These are phyloP conservation scores for Anthonomus grandis DNA, from an alignment of 1,140 invertebrate species.

Conservation along the genomic window DNA sequence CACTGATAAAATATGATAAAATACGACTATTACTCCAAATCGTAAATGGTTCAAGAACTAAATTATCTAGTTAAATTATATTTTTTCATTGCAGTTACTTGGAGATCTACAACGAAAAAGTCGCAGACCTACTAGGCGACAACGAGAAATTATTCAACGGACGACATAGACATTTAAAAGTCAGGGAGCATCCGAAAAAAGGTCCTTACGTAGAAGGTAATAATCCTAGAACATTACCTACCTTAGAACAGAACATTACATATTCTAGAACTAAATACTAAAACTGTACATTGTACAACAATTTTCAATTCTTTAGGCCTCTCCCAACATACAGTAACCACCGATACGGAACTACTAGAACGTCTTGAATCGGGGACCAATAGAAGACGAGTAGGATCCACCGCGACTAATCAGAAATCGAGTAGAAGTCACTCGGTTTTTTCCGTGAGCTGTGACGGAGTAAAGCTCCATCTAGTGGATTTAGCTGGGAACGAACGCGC, in stretches of 20 bases:
- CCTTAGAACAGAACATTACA: not conserved
- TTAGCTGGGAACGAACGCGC: slow-evolving; percentile 57
- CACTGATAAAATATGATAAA: not conserved
- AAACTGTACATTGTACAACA: not conserved
- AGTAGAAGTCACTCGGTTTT: slow-evolving; percentile 67
- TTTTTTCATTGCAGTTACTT: slow-evolving; percentile 60
- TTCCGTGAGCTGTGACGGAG: slow-evolving; percentile 48
- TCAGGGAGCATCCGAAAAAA: slow-evolving; percentile 80
- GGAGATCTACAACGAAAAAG: slow-evolving; percentile 83
- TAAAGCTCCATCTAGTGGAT: slow-evolving; percentile 66
- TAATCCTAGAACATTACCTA: slow-evolving; percentile 20
- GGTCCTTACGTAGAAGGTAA: slow-evolving; percentile 90
- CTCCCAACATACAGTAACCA: slow-evolving; percentile 52
- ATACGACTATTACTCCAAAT: not conserved
- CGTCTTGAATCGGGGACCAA: slow-evolving; percentile 52
- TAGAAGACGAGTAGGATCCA: slow-evolving; percentile 53
- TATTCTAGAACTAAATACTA: not conserved
- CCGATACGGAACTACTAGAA: slow-evolving; percentile 49
- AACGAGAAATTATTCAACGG: slow-evolving; percentile 45
- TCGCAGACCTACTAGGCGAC: slow-evolving; percentile 69
- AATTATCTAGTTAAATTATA: not conserved
- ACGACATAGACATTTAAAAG: slow-evolving; percentile 52
- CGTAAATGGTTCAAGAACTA: not conserved
- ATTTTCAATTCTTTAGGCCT: slow-evolving; percentile 49
- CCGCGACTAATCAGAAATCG: slow-evolving; percentile 53